These are phyloP conservation scores for Oreocharis arfaki DNA, from an alignment of 2,113 vertebrate genomes.

Conservation along the genomic window DNA sequence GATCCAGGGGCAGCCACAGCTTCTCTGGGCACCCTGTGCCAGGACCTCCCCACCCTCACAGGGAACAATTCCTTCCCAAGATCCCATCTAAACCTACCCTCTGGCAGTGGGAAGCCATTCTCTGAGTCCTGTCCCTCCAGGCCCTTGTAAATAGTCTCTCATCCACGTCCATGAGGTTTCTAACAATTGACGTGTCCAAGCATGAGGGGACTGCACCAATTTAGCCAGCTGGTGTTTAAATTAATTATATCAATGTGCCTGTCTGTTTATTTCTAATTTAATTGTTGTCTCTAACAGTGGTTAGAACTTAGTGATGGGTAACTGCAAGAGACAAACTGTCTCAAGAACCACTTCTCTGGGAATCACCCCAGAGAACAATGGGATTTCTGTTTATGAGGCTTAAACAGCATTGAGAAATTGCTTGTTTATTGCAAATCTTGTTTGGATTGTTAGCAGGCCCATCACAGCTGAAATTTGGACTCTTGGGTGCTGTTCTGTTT, in stretches of 20 bases:
- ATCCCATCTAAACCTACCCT: rapidly evolving
- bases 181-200: not conserved
- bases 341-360: not conserved
- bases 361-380: not conserved
- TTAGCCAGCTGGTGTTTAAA: not conserved
- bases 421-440: not conserved
- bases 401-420: not conserved
- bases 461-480: not conserved
- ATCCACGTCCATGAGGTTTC: not conserved
- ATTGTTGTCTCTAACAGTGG: not conserved
- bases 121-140: not conserved
- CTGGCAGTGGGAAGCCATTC: not conserved
- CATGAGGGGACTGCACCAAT: not conserved
- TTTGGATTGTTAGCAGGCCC: not conserved
- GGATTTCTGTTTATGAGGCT: not conserved
- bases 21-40: not conserved
- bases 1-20: not conserved
- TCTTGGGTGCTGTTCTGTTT: not conserved
- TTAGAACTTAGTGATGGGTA: not conserved
- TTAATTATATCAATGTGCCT: not conserved
- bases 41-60: rapidly evolving
- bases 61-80: rapidly evolving
- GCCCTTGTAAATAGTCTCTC: rapidly evolving
- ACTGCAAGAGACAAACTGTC: not conserved
- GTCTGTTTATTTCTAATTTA: not conserved